These are phyloP conservation scores for Chitala chitala DNA, from an alignment of 2,113 vertebrate species.

Conservation along the genomic window DNA sequence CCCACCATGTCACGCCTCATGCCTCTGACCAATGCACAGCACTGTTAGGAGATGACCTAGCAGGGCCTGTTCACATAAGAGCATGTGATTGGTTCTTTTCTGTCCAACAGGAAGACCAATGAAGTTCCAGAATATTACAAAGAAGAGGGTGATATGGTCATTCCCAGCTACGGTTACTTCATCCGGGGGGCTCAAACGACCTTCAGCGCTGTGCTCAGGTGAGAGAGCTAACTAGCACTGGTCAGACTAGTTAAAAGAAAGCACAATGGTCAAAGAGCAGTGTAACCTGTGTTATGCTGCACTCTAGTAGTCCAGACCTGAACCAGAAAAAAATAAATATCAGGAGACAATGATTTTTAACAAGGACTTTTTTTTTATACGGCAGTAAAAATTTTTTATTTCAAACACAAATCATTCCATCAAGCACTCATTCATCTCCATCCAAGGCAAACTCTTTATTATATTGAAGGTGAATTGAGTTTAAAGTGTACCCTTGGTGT, in stretches of 20 bases:
- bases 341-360: no score
- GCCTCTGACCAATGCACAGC: no score
- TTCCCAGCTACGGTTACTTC: conserved; percentile 83
- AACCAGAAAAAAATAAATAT: no score
- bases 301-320: no score
- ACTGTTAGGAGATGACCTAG: no score
- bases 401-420: not conserved
- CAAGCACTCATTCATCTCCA: not conserved
- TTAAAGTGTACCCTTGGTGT: not conserved
- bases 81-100: not conserved
- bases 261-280: no score
- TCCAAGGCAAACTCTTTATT: not conserved
- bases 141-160: conserved; percentile 86
- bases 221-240: no score
- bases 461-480: not conserved
- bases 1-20: not conserved
- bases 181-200: conserved; percentile 91
- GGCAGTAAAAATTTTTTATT: no score
- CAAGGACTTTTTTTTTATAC: no score
- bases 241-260: no score
- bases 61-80: no score
- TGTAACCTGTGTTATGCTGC: no score
- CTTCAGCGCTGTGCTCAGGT: conserved; percentile 90
- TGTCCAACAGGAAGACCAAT: conserved; percentile 72
- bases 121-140: conserved; percentile 78